Evolutionary conservation across 2,113 vertebrate species (phyloP), one percentile per base, ranked within the genome.

Genomic region (Pipra filicauda): DNA sequence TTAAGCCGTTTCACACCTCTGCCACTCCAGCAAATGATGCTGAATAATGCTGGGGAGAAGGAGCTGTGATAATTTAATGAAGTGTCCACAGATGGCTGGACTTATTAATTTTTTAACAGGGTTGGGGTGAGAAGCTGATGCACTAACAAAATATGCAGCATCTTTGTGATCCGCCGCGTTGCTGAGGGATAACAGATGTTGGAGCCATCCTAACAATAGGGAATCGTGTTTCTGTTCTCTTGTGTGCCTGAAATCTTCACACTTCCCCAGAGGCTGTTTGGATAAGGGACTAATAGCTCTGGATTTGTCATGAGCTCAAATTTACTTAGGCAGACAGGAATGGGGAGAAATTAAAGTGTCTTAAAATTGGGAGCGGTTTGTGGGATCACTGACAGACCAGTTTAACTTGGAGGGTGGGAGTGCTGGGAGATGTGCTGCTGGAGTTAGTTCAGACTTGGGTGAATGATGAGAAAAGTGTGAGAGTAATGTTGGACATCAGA

Each of bases 61-160:
- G 89, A 94, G 85, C 84, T 94, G 94, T 2, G 74, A 94, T 91
- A 79, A 93, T 95, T 96, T 94, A 96, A 94, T 95, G 91, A 96
- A 93, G 85, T 79, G 81, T 58, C 89, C 89, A 76, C 96, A 93
- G 94, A 95, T 96, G 94, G 95, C 54, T 72, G 89, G 83, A 91
- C 65, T 95, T 84, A 87, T 2, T 93, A 75, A 91, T 94, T 93
- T 93, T 96, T 93, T 92, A 95, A 54, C 92, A 80, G 91, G 82
- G 41, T 46, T 93, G 2, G 75, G 46, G 71, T 80, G 88, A 49
- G 79, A 89, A 89, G 65, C 83, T 91, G 94, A n/a, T 94, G 83
- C 8, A 49, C 86, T 84, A 67, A 92, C 86, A 84, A 67, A 95
- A 58, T 43, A 58, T 2, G 55, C 2, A 1, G 23, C 85, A 37